phyloP scores from a whole-genome alignment of 2,113 vertebrate species.

The Dasyprocta punctata region DNA sequence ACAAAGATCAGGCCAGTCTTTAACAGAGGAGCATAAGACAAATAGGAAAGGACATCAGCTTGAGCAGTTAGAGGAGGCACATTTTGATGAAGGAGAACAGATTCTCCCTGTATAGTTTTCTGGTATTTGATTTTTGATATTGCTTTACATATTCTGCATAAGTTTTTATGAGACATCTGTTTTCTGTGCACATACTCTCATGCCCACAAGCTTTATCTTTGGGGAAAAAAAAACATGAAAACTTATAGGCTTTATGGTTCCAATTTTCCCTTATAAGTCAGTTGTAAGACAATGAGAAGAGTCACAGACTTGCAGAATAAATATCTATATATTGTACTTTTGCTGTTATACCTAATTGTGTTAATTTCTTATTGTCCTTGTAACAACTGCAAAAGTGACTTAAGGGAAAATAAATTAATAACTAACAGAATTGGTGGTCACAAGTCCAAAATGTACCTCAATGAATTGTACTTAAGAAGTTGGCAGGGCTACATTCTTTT shows the following conservation, averaged over 20 bases:
- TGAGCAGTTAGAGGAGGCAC: background rate
- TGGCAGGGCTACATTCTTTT: background rate
- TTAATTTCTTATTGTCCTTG: background rate
- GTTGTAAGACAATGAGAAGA: background rate
- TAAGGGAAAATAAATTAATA: background rate
- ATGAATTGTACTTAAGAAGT: background rate
- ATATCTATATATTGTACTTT: background rate
- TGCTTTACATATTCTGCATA: background rate
- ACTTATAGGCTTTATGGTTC: background rate
- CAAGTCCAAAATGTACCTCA: background rate
- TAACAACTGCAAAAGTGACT: background rate
- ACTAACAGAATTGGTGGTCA: background rate
- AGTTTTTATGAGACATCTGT: background rate
- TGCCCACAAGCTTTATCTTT: background rate
- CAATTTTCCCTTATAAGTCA: background rate
- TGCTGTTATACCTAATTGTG: background rate
- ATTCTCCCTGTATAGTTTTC: background rate
- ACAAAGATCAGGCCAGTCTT: background rate
- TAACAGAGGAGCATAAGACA: background rate
- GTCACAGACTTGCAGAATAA: background rate
- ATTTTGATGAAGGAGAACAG: background rate
- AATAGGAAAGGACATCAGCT: background rate
- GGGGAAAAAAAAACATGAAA: background rate
- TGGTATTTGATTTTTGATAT: background rate
- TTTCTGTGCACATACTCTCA: background rate